phyloP scores from a whole-genome alignment of 2,113 vertebrate species.

The Pungitius pungitius region DNA sequence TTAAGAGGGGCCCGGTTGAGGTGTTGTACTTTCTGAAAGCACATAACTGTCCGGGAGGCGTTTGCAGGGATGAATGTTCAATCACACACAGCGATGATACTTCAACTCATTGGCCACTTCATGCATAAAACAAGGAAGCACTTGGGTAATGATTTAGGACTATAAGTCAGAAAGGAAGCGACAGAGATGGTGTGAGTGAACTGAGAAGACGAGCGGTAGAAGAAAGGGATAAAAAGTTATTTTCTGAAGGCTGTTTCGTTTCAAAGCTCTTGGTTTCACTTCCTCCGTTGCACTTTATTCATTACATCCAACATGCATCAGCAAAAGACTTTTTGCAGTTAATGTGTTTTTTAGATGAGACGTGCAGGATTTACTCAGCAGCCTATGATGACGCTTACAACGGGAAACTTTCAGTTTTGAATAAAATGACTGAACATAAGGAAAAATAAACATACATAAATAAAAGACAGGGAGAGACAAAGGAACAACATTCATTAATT shows the following conservation, averaged over 20 bases:
- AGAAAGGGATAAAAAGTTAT: not conserved
- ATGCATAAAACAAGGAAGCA: not conserved
- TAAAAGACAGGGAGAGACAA: not conserved
- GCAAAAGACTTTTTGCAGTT: not conserved
- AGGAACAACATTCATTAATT: conserved; percentile 12
- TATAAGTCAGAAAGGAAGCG: not conserved
- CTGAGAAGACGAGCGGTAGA: not conserved
- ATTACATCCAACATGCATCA: not conserved
- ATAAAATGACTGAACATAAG: not conserved
- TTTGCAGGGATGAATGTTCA: not conserved
- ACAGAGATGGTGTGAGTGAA: not conserved
- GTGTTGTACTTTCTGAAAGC: not conserved
- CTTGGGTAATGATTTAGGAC: not conserved
- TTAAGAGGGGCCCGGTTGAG: not conserved
- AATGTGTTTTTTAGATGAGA: not conserved
- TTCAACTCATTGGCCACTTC: not conserved
- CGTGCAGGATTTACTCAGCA: not conserved
- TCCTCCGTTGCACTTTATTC: not conserved
- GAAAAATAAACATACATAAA: not conserved
- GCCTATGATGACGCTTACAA: not conserved
- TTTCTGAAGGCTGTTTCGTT: not conserved
- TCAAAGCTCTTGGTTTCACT: not conserved
- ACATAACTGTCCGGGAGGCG: not conserved
- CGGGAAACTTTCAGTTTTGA: not conserved
- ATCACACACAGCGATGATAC: not conserved